phyloP scores from a whole-genome alignment of 2,888 invertebrate species.

The Torymus aiolomorphi region DNA sequence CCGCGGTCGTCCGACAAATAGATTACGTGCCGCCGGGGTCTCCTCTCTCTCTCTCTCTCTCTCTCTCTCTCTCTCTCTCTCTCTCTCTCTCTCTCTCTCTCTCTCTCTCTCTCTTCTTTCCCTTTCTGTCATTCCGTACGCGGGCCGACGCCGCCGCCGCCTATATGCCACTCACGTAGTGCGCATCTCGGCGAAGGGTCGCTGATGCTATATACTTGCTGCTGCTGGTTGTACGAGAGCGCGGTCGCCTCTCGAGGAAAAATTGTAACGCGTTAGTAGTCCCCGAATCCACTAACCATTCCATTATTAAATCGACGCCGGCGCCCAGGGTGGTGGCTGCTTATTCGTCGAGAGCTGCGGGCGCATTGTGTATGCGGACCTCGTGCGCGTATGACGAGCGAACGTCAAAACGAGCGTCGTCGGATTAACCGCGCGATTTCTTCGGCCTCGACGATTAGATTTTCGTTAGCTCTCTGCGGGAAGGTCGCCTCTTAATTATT shows the following conservation, averaged over 20 bases:
- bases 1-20: conserved; percentile 75
- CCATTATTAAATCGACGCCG: conserved; percentile 74
- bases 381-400: conserved; percentile 51
- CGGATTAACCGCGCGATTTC: conserved; percentile 56
- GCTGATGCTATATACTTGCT: conserved; percentile 44
- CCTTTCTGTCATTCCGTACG: conserved; percentile 40
- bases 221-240: too few species aligned
- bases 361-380: conserved; percentile 56
- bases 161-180: conserved; percentile 75
- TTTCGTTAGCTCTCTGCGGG: conserved; percentile 12
- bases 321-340: conserved; percentile 3
- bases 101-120: conserved; percentile 61
- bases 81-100: too few species aligned
- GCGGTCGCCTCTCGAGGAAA: conserved; percentile 62
- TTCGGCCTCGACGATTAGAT: conserved; percentile 35
- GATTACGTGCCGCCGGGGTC: conserved; percentile 72
- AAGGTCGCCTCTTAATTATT: neutral
- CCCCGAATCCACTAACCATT: conserved; percentile 73
- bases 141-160: conserved; percentile 58
- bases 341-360: conserved; percentile 28
- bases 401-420: conserved; percentile 25
- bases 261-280: conserved; percentile 72
- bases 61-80: too few species aligned
- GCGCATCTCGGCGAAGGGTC: conserved; percentile 55
- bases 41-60: conserved; percentile 58